Percentiles rank a stretch among this genome's conserved stretches.
Conservation (phyloP, 53 echinoderm and acorn worm species). For the Echinarachnius parma region DNA sequence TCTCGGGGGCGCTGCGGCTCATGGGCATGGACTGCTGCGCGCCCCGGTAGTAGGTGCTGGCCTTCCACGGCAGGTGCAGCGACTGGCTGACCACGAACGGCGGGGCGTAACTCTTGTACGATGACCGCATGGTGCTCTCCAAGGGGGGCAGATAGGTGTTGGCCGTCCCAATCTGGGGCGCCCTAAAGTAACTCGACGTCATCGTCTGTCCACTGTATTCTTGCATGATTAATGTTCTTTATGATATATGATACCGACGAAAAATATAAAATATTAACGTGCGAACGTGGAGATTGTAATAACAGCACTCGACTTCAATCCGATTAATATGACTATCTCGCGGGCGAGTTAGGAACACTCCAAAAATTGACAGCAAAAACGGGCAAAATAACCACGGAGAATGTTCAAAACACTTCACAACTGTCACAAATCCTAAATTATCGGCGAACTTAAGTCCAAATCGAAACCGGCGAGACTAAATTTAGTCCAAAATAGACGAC, state of each 20-base stretch:
- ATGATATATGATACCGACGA: not conserved
- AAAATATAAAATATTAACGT: not conserved
- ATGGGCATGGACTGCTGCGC: slow-evolving; percentile 90
- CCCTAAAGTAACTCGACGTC: slow-evolving; percentile 97
- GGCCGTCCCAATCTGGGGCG: slow-evolving; percentile 82
- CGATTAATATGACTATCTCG: slow-evolving; percentile 13
- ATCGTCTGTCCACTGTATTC: slow-evolving; percentile 99
- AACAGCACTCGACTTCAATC: slow-evolving; percentile 12
- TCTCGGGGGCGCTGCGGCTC: slow-evolving; percentile 73
- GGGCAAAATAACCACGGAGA: not conserved
- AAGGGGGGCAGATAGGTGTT: slow-evolving; percentile 89
- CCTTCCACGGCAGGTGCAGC: slow-evolving; percentile 96
- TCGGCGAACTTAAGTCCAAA: not conserved
- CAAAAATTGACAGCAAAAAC: no score
- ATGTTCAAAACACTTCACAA: slow-evolving; percentile 8
- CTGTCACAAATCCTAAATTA: not conserved
- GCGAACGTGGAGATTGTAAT: not conserved
- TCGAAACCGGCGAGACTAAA: not conserved
- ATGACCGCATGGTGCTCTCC: slow-evolving; percentile 97
- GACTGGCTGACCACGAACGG: slow-evolving; percentile 96
- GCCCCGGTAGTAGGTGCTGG: slow-evolving; percentile 88
- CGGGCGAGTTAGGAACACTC: slow-evolving; percentile 31
- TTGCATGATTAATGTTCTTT: slow-evolving; percentile 73
- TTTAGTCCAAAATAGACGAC: slow-evolving; percentile 17
- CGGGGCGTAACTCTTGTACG: slow-evolving; percentile 97